Evolutionary conservation across 2,888 invertebrate genomes (phyloP), one percentile per base, ranked within the genome.

Genomic region (Papilio demoleus): DNA sequence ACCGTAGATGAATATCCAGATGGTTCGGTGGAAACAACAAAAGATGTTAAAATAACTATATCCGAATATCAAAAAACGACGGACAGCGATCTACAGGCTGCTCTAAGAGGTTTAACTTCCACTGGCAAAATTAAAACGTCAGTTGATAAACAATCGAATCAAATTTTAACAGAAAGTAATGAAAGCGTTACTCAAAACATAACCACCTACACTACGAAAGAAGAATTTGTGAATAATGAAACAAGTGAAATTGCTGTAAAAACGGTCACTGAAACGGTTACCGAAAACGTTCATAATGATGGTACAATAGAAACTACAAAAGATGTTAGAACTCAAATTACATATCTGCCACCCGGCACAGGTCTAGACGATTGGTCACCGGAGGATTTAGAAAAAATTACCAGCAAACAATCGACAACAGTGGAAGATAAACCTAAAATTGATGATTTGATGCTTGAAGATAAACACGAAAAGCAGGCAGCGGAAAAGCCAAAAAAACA

Each of bases 11-110:
- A 87, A 76, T 92, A 87, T 75, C 91, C 93, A 1, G 93, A 93
- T 77, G 94, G 94, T 36, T 93, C 94, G 4, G 91, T 93, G 61
- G 93, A 94, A 81, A 93, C 93, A 4, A 93, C 92, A 0, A 93
- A 91, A 83, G 93, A 93, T 72, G 89, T 92, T 0, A 93, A 93
- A 82, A 90, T 93, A 56, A 93, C 93, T 2, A 88, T 93, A 70
- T 93, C 93, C 0, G 93, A 93, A 79, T 89, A 85, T 71, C 93
- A 93, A 76, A 90, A 89, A 75, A 90, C 91, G 17, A 88, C 91
- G 19, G 87, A 92, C 64, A 88, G 84, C 77, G 86, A 91, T 73
- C 80, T 84, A 81, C 93, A 88, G 86, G 93, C 82, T 74, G 93
- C 86, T 67, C 81, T 91, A 77, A 88, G 83, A 85, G 93, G 86